phyloP scores from a whole-genome alignment of 35 echinoderm and acorn worm genomes.

The Holothuria glaberrima region DNA sequence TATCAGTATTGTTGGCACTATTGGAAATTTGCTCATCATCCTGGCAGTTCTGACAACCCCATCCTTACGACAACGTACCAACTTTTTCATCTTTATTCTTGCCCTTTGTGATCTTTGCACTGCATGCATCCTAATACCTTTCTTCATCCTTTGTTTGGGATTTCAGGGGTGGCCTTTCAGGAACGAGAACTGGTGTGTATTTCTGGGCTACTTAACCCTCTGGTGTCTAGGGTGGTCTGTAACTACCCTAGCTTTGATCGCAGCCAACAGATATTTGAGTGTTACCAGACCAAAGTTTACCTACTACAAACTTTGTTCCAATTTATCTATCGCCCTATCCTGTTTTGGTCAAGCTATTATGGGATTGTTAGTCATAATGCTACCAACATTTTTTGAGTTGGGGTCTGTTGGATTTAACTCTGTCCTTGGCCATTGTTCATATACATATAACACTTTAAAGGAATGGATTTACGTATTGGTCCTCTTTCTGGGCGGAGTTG shows the following conservation, averaged over 20 bases:
- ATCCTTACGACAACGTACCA: slow-evolving; percentile 58
- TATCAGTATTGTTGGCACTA: slow-evolving; percentile 58
- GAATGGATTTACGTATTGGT: slow-evolving; percentile 75
- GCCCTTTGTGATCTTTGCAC: slow-evolving; percentile 67
- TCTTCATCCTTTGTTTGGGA: slow-evolving; percentile 67
- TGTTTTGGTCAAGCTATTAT: neutral
- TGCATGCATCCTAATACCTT: slow-evolving; percentile 46
- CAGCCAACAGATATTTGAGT: slow-evolving; percentile 73
- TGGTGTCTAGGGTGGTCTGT: slow-evolving; percentile 75
- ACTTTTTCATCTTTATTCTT: slow-evolving; percentile 75
- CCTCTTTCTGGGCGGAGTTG: slow-evolving; percentile 71
- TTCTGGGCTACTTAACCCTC: slow-evolving; percentile 75
- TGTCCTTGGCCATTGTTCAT: slow-evolving; percentile 69
- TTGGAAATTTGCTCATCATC: slow-evolving; percentile 85
- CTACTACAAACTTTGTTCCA: slow-evolving; percentile 65
- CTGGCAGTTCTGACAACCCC: slow-evolving; percentile 67
- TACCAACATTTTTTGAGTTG: slow-evolving; percentile 57
- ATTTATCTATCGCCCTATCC: slow-evolving; percentile 7
- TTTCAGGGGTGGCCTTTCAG: slow-evolving; percentile 70
- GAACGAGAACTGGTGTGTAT: slow-evolving; percentile 30
- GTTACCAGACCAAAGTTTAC: slow-evolving; percentile 68
- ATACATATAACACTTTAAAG: slow-evolving; percentile 35
- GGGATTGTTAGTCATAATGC: slow-evolving; percentile 33
- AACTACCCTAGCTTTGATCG: slow-evolving; percentile 64
- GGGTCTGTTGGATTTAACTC: slow-evolving; percentile 80